Base-by-base conservation (phyloP, 2,797 vertebrate genomes). In the Gallirallus australis region DNA sequence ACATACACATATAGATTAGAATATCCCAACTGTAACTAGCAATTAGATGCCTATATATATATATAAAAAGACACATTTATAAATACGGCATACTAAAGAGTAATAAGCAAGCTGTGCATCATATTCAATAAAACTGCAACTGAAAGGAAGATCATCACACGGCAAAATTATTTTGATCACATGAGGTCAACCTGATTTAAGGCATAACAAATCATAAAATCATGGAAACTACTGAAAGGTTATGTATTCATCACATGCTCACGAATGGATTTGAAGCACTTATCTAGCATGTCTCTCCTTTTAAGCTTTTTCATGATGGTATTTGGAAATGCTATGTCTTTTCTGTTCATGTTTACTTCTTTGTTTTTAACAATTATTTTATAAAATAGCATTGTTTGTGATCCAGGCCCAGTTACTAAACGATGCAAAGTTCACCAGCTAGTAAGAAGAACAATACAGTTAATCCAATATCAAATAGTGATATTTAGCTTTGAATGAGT, bases 301-400 rank as follows among this genome's bases (percentile, higher is more conserved):
- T 31, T 2, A 64, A 69, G 33, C 15, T 2, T 60, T 75, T 64
- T 66, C 14, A 24, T 42, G 6, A 17, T 25, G 15, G 15, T 7
- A 8, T 5, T 16, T 73, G 8, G 13, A 69, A 69, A 72, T 48
- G 23, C 3, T 0, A 0, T 60, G 54, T 21, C 28, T 40, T 68
- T 88, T 71, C 16, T 79, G 9, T 2, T 30, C 54, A 37, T 35
- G 10, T 61, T 82, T 84, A 18, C 64, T 57, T 35, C 3, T 69
- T 69, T 63, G 2, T 16, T 83, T 80, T 63, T 14, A 57, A 15
- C 7, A 83, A 57, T 52, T 45, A 31, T 2, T 64, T 53, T 42
- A 24, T 50, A 69, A 57, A 64, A 17, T 48, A 48, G 2, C 5
- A 12, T 85, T 57, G 8, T 35, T 27, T 80, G 24, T 6, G 24